These are phyloP conservation scores for Epirrhoe tristata DNA, from an alignment of 2,888 invertebrate species.

Conservation along the genomic window DNA sequence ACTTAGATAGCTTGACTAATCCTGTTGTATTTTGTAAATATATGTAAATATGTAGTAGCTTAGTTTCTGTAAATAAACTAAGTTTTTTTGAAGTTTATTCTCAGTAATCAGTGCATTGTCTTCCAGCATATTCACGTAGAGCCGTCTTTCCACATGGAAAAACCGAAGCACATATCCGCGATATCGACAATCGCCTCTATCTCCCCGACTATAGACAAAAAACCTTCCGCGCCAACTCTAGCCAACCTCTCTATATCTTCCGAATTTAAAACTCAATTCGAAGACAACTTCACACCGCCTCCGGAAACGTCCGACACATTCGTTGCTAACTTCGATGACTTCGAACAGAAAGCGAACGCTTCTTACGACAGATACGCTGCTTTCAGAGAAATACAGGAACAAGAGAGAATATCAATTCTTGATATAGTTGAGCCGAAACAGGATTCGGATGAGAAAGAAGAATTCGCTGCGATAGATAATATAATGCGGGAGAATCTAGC, in stretches of 20 bases:
- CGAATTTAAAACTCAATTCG: slow-evolving; percentile 85
- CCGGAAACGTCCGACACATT: slow-evolving; percentile 79
- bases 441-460: slow-evolving; percentile 74
- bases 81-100: neutral
- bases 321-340: slow-evolving; percentile 89
- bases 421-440: slow-evolving; percentile 66
- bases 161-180: slow-evolving; percentile 44
- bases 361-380: slow-evolving; percentile 94
- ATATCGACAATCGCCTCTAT: slow-evolving; percentile 43
- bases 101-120: slow-evolving; percentile 1
- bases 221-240: slow-evolving; percentile 45
- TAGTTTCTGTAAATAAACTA: too few species aligned
- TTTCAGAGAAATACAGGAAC: slow-evolving; percentile 93
- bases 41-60: too few species aligned
- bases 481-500: slow-evolving; percentile 64
- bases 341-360: slow-evolving; percentile 82
- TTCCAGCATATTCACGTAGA: slow-evolving; percentile 75
- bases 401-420: slow-evolving; percentile 84
- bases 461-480: slow-evolving; percentile 66
- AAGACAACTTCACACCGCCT: slow-evolving; percentile 86
- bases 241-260: slow-evolving; percentile 44
- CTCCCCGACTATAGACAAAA: slow-evolving; percentile 41
- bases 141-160: slow-evolving; percentile 55
- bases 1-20: too few species aligned
- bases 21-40: too few species aligned